phyloP scores from a whole-genome alignment of 2,888 invertebrate species.

The Drosophila crucigera region DNA sequence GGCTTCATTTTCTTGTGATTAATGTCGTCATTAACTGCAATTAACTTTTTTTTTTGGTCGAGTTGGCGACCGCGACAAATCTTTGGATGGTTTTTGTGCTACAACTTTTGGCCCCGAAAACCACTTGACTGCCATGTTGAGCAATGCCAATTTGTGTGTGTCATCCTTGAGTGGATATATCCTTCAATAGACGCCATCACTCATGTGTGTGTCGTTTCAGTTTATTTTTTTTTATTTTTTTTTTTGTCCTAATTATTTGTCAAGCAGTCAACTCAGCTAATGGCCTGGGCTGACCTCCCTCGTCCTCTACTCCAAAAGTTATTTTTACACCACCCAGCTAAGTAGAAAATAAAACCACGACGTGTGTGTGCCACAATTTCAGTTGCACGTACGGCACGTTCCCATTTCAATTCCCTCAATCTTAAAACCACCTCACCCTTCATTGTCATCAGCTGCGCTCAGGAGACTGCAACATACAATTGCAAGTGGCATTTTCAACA shows the following conservation, averaged over 20 bases:
- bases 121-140: conserved; percentile 75
- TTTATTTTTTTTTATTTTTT: conserved; percentile 20
- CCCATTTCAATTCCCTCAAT: conserved; percentile 5
- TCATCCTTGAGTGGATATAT: conserved; percentile 53
- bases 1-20: conserved; percentile 84
- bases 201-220: conserved; percentile 54
- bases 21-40: conserved; percentile 85
- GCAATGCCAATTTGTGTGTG: conserved; percentile 76
- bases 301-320: conserved; percentile 15
- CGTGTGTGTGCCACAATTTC: conserved; percentile 47
- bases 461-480: conserved; percentile 13
- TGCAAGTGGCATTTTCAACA: conserved; percentile 24
- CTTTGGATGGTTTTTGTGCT: conserved; percentile 60
- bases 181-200: conserved; percentile 69
- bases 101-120: conserved; percentile 56
- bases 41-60: conserved; percentile 78
- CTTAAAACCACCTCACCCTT: background rate
- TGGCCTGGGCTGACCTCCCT: conserved; percentile 69
- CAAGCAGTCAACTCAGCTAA: conserved; percentile 66
- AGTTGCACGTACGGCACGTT: conserved; percentile 42
- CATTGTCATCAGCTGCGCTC: conserved; percentile 33
- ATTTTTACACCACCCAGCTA: conserved; percentile 29
- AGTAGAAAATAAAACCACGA: conserved; percentile 65
- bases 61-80: conserved; percentile 73
- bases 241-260: conserved; percentile 75